These are phyloP conservation scores for Celastrina argiolus DNA, from an alignment of 2,888 invertebrate genomes.

Conservation along the genomic window DNA sequence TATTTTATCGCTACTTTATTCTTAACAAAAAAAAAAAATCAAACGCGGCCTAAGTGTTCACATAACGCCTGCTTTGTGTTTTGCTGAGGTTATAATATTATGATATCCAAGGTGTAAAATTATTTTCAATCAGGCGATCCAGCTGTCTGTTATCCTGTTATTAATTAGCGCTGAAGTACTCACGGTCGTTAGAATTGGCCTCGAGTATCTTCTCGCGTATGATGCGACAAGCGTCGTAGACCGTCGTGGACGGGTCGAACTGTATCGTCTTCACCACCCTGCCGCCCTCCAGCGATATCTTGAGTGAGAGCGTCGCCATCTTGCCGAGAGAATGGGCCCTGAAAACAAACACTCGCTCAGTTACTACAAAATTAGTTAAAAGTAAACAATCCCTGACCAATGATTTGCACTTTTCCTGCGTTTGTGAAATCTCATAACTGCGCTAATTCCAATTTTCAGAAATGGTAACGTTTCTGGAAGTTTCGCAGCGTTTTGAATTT, in stretches of 20 bases:
- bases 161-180: constrained; percentile 57
- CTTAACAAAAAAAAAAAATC: too few species aligned
- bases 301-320: constrained; percentile 87
- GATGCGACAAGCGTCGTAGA: constrained; percentile 96
- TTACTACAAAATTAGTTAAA: not conserved
- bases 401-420: not conserved
- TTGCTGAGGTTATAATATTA: too few species aligned
- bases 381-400: not conserved
- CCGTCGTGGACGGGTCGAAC: constrained; percentile 96
- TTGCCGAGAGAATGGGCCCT: constrained; percentile 63
- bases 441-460: not conserved
- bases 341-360: constrained; percentile 28
- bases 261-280: constrained; percentile 98
- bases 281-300: constrained; percentile 91
- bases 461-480: too few species aligned
- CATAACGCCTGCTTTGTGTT: too few species aligned
- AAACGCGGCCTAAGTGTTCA: too few species aligned
- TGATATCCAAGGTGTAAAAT: too few species aligned
- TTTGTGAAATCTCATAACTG: constrained; percentile 2
- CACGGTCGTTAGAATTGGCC: constrained; percentile 92
- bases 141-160: too few species aligned
- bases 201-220: constrained; percentile 97
- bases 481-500: not conserved
- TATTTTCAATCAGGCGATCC: too few species aligned
- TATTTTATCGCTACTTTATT: too few species aligned